Conservation (phyloP, 2,888 invertebrate species). For the Aphodius granarius region DNA sequence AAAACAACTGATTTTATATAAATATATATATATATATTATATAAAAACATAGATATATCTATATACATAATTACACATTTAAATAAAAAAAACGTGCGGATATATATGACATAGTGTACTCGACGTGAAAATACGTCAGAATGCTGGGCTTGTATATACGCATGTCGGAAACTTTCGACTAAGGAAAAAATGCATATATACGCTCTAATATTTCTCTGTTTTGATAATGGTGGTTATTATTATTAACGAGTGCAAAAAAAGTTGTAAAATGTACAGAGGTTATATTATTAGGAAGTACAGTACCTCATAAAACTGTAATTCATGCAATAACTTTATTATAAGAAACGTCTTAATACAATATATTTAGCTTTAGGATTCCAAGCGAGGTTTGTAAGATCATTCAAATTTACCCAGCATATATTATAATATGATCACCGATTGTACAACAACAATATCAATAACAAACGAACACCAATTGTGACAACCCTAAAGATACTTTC, state of each 20-base stretch:
- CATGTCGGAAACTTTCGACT: neutral
- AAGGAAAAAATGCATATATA: constrained; percentile 22
- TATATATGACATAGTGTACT: constrained; percentile 9
- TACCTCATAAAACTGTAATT: constrained; percentile 59
- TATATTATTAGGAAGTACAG: constrained; percentile 57
- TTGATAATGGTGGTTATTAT: constrained; percentile 46
- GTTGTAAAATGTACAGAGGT: constrained; percentile 55
- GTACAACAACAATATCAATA: neutral
- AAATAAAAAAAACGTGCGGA: constrained; percentile 12
- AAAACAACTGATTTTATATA: constrained; percentile 49
- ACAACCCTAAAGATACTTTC: neutral
- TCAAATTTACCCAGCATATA: neutral
- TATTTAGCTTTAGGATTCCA: constrained; percentile 56
- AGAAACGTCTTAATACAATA: constrained; percentile 56
- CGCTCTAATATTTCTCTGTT: constrained; percentile 45
- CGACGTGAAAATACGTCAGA: neutral
- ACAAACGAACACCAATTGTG: too few species aligned
- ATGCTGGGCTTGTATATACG: constrained; percentile 2
- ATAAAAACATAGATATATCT: constrained; percentile 28
- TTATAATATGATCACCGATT: neutral
- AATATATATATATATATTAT: constrained; percentile 39
- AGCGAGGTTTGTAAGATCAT: constrained; percentile 49
- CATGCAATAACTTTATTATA: constrained; percentile 59
- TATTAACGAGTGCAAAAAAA: constrained; percentile 53
- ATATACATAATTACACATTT: constrained; percentile 25